These are phyloP conservation scores for Callosobruchus maculatus DNA, from an alignment of 2,888 invertebrate genomes.

Conservation along the genomic window DNA sequence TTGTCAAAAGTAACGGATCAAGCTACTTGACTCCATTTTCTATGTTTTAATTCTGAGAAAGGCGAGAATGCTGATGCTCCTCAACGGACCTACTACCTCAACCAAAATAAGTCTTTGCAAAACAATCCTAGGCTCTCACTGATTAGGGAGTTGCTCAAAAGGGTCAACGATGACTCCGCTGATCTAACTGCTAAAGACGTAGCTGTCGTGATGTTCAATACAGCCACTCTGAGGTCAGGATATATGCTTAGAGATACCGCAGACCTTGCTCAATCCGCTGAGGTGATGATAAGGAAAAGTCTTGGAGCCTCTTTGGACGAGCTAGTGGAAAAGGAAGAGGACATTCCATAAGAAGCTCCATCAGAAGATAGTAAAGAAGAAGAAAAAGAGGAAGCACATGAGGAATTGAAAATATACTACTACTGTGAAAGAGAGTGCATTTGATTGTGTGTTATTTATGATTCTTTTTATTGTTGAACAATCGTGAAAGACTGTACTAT, in stretches of 20 bases:
- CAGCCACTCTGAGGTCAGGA: constrained; percentile 92
- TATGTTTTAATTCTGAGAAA: too few species aligned
- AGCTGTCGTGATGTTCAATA: constrained; percentile 85
- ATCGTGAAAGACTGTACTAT: constrained; percentile 27
- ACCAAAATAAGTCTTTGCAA: constrained; percentile 95
- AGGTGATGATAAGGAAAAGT: constrained; percentile 79
- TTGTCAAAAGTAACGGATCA: too few species aligned
- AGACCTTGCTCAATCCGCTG: constrained; percentile 87
- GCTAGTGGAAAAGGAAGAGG: constrained; percentile 50
- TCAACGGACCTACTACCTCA: constrained; percentile 82
- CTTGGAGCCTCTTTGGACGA: constrained; percentile 78
- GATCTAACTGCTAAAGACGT: constrained; percentile 78
- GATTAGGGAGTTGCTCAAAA: constrained; percentile 82
- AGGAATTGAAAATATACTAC: constrained; percentile 56
- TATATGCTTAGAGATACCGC: constrained; percentile 83
- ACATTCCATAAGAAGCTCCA: constrained; percentile 47
- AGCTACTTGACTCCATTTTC: too few species aligned
- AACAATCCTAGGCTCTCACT: constrained; percentile 97
- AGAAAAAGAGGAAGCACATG: constrained; percentile 49
- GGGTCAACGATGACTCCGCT: constrained; percentile 73
- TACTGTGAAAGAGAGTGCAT: constrained; percentile 10
- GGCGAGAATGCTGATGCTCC: constrained; percentile 92
- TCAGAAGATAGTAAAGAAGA: constrained; percentile 47
- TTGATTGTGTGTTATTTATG: constrained; percentile 16
- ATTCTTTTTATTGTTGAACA: constrained; percentile 19